Percentiles rank a stretch among this genome's conserved stretches.
Evolutionary conservation across 2,797 vertebrate genomes (phyloP).

Genomic region (Brotula barbata): DNA sequence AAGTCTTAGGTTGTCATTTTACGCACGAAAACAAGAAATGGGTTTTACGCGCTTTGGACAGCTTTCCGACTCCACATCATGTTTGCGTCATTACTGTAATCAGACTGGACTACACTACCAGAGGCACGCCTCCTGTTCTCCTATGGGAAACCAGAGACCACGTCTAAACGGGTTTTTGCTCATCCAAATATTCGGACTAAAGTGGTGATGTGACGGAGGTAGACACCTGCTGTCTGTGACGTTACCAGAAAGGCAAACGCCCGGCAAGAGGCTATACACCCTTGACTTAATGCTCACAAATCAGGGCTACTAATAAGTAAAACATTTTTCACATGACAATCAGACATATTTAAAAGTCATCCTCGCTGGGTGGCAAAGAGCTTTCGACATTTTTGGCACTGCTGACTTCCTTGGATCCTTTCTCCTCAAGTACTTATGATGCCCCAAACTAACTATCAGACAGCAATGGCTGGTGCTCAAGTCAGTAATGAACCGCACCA

Average conservation of each 20-base stretch:
- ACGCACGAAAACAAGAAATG: too few species aligned
- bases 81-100: conserved; percentile 3
- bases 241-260: conserved; percentile 7
- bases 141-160: conserved; percentile 7
- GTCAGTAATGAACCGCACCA: neutral
- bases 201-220: conserved; percentile 5
- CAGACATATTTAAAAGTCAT: neutral
- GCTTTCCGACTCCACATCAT: too few species aligned
- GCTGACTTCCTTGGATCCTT: too few species aligned
- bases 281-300: too few species aligned
- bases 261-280: too few species aligned
- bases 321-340: neutral
- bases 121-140: conserved; percentile 25
- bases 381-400: too few species aligned
- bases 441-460: neutral
- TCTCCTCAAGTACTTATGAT: too few species aligned
- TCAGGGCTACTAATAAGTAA: conserved; percentile 18
- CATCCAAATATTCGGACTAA: too few species aligned
- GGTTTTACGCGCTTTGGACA: too few species aligned
- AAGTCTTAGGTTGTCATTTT: too few species aligned
- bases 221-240: too few species aligned
- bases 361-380: neutral
- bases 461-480: neutral
- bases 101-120: conserved; percentile 15
- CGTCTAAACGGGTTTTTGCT: conserved; percentile 10